Base-by-base conservation (phyloP, 1,140 invertebrate species). In the Sycophaga agraensis region DNA sequence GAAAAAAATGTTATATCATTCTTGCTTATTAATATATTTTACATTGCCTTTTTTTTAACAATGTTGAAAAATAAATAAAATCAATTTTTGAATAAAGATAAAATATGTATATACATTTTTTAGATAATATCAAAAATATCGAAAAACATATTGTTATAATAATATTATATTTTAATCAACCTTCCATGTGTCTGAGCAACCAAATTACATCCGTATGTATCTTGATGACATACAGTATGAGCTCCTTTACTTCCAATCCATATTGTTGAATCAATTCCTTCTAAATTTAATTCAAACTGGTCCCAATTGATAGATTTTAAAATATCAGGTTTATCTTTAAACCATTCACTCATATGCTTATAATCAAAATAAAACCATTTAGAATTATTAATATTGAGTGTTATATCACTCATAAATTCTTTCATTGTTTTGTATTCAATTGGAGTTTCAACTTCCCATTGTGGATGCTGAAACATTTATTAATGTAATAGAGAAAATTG, bases 181-280 rank as follows among this genome's bases (percentile, higher is more conserved):
- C 84, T 89, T 72, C 95, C 95, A 82, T 85, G 84, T 53, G 95
- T 80, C 83, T 98, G 96, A 48, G 89, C 89, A 19, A 98, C 87
- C 70, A 98, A 86, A 82, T 98, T 98, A 68, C 87, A 92, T 0
- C 94, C 95, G 83, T 98, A 98, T 2, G 93, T 92, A 77, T 98
- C 96, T 75, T 89, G 88, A 82, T 98, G 96, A 65, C 94, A 95
- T 26, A 94, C 92, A 2, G 96, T 98, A 74, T 96, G 91, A 22
- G 94, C 88, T 12, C 92, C 92, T 72, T 84, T 82, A 64, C 87
- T 92, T 22, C 96, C 94, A 58, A 98, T 86, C 96, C 96, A 98
- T 12, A 97, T 81, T 34, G 93, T 94, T 46, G 89, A 91, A 53
- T 94, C 85, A 43, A 80, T 66, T 8, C 85, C 86, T 63, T 85